Evolutionary conservation across 2,888 invertebrate genomes (phyloP), one percentile per base, ranked within the genome.

Genomic region (Lepidochrysops patricia): DNA sequence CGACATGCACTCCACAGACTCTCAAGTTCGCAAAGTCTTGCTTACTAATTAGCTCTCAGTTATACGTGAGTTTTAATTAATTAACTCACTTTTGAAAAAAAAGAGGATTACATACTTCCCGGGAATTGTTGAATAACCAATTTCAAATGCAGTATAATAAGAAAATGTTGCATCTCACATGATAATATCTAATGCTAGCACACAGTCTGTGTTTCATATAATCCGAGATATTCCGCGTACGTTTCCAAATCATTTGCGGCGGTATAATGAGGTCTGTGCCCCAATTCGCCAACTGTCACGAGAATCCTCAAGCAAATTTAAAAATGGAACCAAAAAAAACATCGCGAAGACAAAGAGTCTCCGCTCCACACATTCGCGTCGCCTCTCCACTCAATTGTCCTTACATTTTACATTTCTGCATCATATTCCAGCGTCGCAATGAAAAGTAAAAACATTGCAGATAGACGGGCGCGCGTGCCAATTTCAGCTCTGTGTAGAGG

Each of bases 331-430:
- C 19, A 52, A 66, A 72, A 72, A 73, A 74, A 74, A 75, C 70
- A 69, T 70, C 64, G 68, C 67, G 65, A 69, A 75, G 75, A 82
- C 79, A 82, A 80, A 80, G 73, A 74, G 63, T 67, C 66, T 54
- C 73, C 72, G 72, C 76, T 73, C 75, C 76, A 75, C 79, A 82
- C 78, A 78, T 77, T 78, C 75, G 74, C 77, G 75, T 76, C 74
- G 70, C 75, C 77, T 72, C 78, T 73, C 76, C 70, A 76, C 80
- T 79, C 84, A 82, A 86, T 85, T 85, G 87, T 87, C 84, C 79
- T 84, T 79, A 82, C 84, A 81, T 85, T 84, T 88, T 82, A 84
- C 80, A 87, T 85, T 85, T 82, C 83, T 84, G 80, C 85, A 84
- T 86, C 87, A 87, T 85, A 86, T 87, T 85, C 82, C 74, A 76